These are phyloP conservation scores for Trichosurus vulpecula DNA, from an alignment of 2,797 vertebrate genomes.

Conservation along the genomic window DNA sequence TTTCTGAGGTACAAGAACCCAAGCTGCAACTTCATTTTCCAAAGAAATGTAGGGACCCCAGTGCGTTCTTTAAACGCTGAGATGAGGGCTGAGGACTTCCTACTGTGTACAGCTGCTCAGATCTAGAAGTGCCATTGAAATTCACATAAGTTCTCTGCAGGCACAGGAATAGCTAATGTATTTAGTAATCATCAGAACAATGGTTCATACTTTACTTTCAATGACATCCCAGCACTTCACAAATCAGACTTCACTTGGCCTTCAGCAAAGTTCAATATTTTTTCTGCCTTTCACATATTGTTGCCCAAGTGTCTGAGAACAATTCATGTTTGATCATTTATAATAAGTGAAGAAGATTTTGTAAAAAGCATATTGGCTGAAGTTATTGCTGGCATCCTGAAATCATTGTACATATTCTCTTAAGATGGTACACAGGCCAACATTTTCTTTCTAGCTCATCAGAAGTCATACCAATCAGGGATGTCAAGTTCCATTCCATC, in stretches of 20 bases:
- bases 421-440: background rate
- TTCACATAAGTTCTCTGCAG: conserved; percentile 12
- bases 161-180: background rate
- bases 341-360: background rate
- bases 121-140: background rate
- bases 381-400: background rate
- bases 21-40: background rate
- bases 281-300: background rate
- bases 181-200: conserved; percentile 14
- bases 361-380: background rate
- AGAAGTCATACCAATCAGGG: background rate
- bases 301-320: background rate
- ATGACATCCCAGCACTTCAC: background rate
- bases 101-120: background rate
- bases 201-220: conserved; percentile 15
- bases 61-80: background rate
- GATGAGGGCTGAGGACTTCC: conserved; percentile 22
- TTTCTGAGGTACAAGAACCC: background rate
- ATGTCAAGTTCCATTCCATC: background rate
- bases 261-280: background rate
- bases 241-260: background rate
- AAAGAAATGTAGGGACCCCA: background rate
- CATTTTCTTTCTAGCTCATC: background rate
- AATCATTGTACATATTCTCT: background rate
- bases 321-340: background rate